Base-by-base conservation (phyloP, 2,113 vertebrate genomes). In the Clarias magur region DNA sequence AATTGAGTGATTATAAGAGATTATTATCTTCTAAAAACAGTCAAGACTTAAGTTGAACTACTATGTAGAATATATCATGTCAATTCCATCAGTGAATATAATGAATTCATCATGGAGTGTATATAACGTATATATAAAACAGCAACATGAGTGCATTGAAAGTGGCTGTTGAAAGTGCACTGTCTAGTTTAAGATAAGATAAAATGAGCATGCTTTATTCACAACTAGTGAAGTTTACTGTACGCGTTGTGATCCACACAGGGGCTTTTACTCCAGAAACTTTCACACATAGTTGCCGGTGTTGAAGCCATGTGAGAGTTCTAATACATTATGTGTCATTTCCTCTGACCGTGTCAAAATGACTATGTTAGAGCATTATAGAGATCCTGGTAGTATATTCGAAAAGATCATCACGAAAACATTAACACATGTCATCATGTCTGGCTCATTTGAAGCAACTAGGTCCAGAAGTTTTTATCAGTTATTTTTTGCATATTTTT, bases 121-220 rank as follows among this genome's bases (percentile, higher is more conserved):
- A 34, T 34, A 34, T 34, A 34, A 34, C 30, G 30, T 34, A 34
- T 34, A 34, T 34, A 34, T 92, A 93, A 93, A 93, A 89, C 60
- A 81, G 38, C 80, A 84, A 85, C 88, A 91, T 72, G 56, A 85
- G 89, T 73, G 79, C 93, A 93, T 91, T 34, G 30, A 34, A 34
- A 34, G 92, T 93, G 38, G 78, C 72, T 81, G 57, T 85, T 90
- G 91, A 91, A 89, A 92, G 90, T 92, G 91, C 91, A 88, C 88
- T 91, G 89, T 75, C n/a, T 70, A 59, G 54, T 53, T 86, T 82
- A 90, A 92, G 88, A 89, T 92, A 73, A 91, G 90, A 85, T 81
- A 75, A 86, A 81, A 91, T 91, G 75, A 72, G 62, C 80, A 91
- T 95, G 81, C 91, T 93, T 95, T 92, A 95, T 95, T 94, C 65